Evolutionary conservation across 2,888 invertebrate genomes (phyloP).

Genomic region (Rhagium mordax): DNA sequence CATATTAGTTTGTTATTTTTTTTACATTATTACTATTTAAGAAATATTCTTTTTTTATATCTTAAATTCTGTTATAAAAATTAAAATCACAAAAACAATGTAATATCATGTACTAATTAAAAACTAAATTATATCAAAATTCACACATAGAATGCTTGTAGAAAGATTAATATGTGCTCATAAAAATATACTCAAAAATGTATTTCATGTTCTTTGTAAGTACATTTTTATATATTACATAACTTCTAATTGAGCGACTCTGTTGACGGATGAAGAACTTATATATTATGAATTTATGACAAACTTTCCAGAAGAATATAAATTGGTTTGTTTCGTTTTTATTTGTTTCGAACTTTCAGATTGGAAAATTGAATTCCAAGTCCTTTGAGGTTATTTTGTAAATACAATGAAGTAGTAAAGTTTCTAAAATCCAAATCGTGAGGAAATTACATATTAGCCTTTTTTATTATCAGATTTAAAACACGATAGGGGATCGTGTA

Average conservation of each 20-base stretch:
- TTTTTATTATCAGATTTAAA: slow-evolving; percentile 3
- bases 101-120: too few species aligned
- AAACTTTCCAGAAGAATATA: slow-evolving; percentile 26
- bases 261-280: not conserved
- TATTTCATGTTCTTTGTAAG: not conserved
- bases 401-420: slow-evolving; percentile 40
- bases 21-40: too few species aligned
- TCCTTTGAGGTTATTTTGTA: slow-evolving; percentile 50
- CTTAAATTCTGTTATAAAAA: too few species aligned
- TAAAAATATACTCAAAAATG: too few species aligned
- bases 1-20: too few species aligned
- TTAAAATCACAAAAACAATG: too few species aligned
- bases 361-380: slow-evolving; percentile 50
- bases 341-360: slow-evolving; percentile 44
- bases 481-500: too few species aligned
- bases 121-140: too few species aligned
- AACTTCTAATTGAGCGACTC: not conserved
- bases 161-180: too few species aligned
- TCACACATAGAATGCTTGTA: too few species aligned
- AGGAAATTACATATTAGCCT: slow-evolving; percentile 26
- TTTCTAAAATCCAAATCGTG: slow-evolving; percentile 25
- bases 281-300: not conserved
- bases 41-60: too few species aligned
- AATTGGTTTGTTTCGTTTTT: slow-evolving; percentile 30
- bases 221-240: not conserved